Evolutionary conservation across 2,888 invertebrate species (phyloP).

Genomic region (Standfussiana lucernea): DNA sequence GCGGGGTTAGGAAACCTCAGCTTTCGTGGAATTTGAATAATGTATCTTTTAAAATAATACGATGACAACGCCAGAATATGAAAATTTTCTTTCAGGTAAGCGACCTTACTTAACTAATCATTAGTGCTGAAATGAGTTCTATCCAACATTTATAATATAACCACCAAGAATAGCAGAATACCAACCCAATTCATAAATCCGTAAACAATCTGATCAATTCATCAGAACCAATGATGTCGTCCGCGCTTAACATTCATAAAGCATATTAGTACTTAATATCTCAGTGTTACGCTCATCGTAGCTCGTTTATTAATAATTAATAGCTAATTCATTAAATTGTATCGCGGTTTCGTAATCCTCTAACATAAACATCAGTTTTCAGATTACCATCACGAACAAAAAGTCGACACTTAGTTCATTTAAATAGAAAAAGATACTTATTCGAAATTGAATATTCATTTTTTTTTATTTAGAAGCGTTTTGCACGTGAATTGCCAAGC

Average conservation of each 20-base stretch:
- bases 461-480: not conserved
- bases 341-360: not conserved
- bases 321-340: conserved; percentile 13
- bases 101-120: not conserved
- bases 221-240: not conserved
- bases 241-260: conserved; percentile 14
- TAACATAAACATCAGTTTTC: conserved; percentile 9
- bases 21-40: not conserved
- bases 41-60: not conserved
- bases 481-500: not conserved
- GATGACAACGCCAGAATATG: not conserved
- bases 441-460: not conserved
- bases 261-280: conserved; percentile 20
- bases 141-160: not conserved
- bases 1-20: not conserved
- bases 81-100: not conserved
- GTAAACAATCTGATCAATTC: conserved; percentile 4
- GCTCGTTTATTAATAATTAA: conserved; percentile 28
- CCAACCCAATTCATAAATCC: not conserved
- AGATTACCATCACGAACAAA: not conserved
- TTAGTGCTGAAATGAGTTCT: not conserved
- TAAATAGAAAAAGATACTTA: not conserved
- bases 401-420: not conserved
- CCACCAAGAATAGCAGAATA: not conserved
- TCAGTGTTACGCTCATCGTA: not conserved